phyloP scores from a whole-genome alignment of 2,888 invertebrate genomes.

The Apamea sordens region DNA sequence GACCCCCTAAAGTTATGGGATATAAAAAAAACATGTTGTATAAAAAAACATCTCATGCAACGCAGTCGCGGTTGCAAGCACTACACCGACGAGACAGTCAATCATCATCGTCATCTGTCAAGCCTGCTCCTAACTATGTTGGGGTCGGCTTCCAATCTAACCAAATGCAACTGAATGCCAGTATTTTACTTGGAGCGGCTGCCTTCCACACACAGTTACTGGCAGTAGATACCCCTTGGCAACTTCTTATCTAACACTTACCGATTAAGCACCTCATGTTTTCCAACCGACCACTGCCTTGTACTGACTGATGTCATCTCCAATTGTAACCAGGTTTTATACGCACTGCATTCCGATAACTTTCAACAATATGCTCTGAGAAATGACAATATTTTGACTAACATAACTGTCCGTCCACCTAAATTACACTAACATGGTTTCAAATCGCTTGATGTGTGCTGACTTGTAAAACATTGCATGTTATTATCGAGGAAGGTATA shows the following conservation, averaged over 20 bases:
- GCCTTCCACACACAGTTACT: no score
- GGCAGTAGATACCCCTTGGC: background rate
- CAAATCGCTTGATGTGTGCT: background rate
- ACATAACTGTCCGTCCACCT: background rate
- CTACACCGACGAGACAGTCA: background rate
- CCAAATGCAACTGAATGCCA: background rate
- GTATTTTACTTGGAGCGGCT: background rate
- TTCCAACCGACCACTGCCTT: background rate
- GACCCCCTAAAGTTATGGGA: no score
- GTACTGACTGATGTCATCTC: constrained; percentile 10
- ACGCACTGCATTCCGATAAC: background rate
- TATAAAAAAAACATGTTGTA: no score
- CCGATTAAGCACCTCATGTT: constrained; percentile 19
- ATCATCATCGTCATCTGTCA: background rate
- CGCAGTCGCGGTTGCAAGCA: background rate
- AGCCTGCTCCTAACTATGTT: background rate
- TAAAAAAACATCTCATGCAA: background rate
- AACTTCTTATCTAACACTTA: constrained; percentile 14
- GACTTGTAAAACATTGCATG: constrained; percentile 11
- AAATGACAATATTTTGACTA: constrained; percentile 36
- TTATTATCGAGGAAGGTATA: background rate
- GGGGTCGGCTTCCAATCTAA: background rate
- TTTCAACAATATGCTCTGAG: constrained; percentile 19
- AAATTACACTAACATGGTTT: constrained; percentile 25
- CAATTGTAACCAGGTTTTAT: constrained; percentile 19